Evolutionary conservation across 1,140 invertebrate genomes (phyloP), one percentile per base, ranked within the genome.

Genomic region (Telenomus remus): DNA sequence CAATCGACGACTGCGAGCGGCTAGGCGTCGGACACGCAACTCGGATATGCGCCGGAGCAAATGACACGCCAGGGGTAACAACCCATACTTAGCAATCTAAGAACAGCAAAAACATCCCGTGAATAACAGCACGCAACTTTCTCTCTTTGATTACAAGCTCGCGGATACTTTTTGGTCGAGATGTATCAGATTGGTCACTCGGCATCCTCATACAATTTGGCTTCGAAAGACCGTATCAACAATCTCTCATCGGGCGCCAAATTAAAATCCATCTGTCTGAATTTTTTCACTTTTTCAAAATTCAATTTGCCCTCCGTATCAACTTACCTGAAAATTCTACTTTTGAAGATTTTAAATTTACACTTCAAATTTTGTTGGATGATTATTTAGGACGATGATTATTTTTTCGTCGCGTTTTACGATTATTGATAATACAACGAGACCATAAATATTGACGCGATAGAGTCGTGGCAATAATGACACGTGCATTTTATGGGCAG

Each of bases 51-150:
- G 76, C 80, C 79, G 64, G 43, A 79, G 82, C 77, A 83, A 85
- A 85, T 86, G 85, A 86, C 84, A 87, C 83, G 84, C 82, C 81
- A 86, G 78, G 83, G 83, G 82, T 84, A 85, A 86, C 82, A 79
- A 86, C 81, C 83, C 80, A 79, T 84, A 81, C 80, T 82, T 84
- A 80, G 80, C 81, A 81, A 84, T 85, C 80, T 81, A 73, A 76
- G 81, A 76, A 73, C 68, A 71, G 72, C 72, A 78, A 68, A n/a
- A 64, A 63, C 44, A 60, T 79, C 68, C 46, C 63, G 77, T 49
- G 60, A 71, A 65, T 77, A 54, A 50, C 66, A 78, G 79, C 85
- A 85, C 83, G 85, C 85, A 83, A 86, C 69, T 80, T 82, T 76
- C 65, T 78, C 76, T 75, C 76, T 61, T 69, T 73, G 46, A 75